Conservation (phyloP, 2,113 vertebrate species). For the Lycaon pictus region DNA sequence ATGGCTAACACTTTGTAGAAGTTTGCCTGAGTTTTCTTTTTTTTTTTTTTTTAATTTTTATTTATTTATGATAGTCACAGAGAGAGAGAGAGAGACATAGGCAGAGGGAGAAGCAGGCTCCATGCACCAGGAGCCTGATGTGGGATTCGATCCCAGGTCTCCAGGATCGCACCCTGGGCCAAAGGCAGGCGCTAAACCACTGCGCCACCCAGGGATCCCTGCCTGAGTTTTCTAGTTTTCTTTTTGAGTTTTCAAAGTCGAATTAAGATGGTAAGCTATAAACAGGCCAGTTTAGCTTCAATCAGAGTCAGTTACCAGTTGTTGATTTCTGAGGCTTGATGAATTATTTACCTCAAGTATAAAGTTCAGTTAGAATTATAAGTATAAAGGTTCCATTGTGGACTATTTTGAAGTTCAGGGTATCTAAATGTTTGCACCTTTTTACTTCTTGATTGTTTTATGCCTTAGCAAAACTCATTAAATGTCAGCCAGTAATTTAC, state of each 20-base stretch:
- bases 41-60: too few species aligned
- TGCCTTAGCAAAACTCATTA: background rate
- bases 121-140: too few species aligned
- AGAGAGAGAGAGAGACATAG: too few species aligned
- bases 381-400: background rate
- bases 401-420: background rate
- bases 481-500: background rate
- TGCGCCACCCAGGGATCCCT: too few species aligned
- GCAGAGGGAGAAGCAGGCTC: too few species aligned
- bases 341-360: background rate
- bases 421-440: background rate
- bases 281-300: background rate
- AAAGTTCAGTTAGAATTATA: background rate
- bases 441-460: background rate
- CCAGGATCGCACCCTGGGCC: too few species aligned
- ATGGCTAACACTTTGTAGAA: conserved; percentile 3
- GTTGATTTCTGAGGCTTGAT: background rate
- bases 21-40: background rate
- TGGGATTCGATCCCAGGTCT: too few species aligned
- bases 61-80: too few species aligned
- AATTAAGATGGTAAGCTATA: background rate
- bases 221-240: background rate
- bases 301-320: background rate
- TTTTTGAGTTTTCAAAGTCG: background rate
- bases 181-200: too few species aligned